Percentiles rank a stretch among this genome's conserved stretches.
These are phyloP conservation scores for Serinus canaria DNA, from an alignment of 2,113 vertebrate species.

Conservation along the genomic window DNA sequence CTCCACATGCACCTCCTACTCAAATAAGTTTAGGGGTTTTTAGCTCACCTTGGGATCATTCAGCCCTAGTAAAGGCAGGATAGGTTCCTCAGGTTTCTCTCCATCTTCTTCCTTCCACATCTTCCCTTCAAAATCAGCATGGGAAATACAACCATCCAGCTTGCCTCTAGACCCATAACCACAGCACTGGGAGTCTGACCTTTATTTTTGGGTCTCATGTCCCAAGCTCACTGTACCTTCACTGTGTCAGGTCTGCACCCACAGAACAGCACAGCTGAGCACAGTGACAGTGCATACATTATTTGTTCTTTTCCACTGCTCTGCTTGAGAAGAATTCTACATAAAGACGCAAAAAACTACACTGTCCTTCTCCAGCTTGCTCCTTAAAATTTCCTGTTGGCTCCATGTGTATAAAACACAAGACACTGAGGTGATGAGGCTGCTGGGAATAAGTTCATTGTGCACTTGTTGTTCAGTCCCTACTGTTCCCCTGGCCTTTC, in stretches of 20 bases:
- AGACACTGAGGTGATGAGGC: background rate
- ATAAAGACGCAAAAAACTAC: background rate
- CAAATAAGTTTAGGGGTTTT: background rate
- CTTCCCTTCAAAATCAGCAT: background rate
- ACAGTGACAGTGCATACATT: background rate
- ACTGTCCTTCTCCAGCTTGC: background rate
- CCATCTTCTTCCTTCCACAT: background rate
- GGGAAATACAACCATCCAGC: background rate
- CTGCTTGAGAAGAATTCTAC: background rate
- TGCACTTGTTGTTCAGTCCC: background rate
- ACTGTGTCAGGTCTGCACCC: background rate
- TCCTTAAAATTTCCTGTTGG: background rate
- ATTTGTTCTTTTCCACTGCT: background rate
- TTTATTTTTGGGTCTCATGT: background rate
- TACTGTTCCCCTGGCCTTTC: background rate
- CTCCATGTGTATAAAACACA: background rate
- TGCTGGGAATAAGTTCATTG: background rate
- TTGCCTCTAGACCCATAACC: background rate
- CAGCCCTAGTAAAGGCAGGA: background rate
- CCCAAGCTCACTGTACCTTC: background rate
- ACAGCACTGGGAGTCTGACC: background rate
- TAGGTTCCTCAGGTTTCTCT: background rate
- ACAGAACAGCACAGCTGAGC: background rate
- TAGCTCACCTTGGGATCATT: background rate
- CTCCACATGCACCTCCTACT: background rate